phyloP scores from a whole-genome alignment of 2,888 invertebrate genomes.

The Lutraria lutraria region DNA sequence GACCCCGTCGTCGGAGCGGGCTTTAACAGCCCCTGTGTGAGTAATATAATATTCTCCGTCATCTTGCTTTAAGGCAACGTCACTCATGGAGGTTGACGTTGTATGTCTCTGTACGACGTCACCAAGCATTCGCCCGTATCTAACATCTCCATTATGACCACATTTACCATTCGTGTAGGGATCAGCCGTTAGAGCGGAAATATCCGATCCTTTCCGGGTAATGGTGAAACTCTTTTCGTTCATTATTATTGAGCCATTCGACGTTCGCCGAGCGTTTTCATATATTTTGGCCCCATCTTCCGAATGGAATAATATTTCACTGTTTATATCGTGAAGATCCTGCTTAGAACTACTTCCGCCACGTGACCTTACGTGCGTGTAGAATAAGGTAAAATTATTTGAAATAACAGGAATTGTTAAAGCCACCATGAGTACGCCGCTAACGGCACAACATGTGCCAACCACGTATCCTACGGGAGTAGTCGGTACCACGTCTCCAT shows the following conservation, averaged over 20 bases:
- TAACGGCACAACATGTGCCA: conserved; percentile 84
- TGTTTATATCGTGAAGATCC: conserved; percentile 46
- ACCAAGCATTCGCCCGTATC: conserved; percentile 64
- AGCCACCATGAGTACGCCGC: conserved; percentile 85
- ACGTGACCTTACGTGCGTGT: conserved; percentile 84
- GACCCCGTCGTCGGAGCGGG: conserved; percentile 81
- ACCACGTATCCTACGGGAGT: conserved; percentile 83
- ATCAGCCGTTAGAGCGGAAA: conserved; percentile 58
- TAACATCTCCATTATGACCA: conserved; percentile 66
- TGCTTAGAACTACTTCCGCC: conserved; percentile 54
- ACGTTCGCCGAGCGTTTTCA: conserved; percentile 67
- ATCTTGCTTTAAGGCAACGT: conserved; percentile 66
- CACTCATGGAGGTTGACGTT: conserved; percentile 75
- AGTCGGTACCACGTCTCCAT: conserved; percentile 85
- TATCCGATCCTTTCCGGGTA: conserved; percentile 71
- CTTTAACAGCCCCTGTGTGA: conserved; percentile 75
- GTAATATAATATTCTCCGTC: conserved; percentile 71
- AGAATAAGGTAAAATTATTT: conserved; percentile 86
- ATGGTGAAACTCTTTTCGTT: conserved; percentile 63
- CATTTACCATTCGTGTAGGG: conserved; percentile 60
- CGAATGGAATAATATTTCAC: conserved; percentile 61
- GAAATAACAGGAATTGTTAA: conserved; percentile 86
- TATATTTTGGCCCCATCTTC: conserved; percentile 70
- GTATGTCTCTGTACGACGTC: conserved; percentile 52
- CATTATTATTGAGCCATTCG: conserved; percentile 70